Base-by-base conservation (phyloP, 92 coral and sea anemone species). In the Anthopleura xanthogrammica region DNA sequence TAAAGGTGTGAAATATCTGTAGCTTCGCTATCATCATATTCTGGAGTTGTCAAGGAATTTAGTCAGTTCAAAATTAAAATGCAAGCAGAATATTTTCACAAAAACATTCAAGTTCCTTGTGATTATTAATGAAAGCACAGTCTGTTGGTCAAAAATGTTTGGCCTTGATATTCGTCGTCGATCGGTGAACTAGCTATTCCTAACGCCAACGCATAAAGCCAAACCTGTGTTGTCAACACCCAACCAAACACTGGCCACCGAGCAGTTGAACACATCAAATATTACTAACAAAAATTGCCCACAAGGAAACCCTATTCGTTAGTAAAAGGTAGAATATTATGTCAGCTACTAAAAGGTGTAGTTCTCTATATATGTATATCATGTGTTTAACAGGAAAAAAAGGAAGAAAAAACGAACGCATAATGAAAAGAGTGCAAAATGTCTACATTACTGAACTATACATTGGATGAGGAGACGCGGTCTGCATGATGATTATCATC, bases 141-240 rank as follows among this genome's bases (percentile, higher is more conserved):
- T 48, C 16, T 12, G 14, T 76, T 48, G 55, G 56, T 46, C 20
- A 2, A 3, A 3, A 48, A 77, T 52, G 23, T 77, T 16, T 36
- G 17, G 74, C 4, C 14, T 9, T 29, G 74, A 68, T 68, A 68
- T 68, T 68, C 74, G 29, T 24, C 74, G 74, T 68, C 42, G 70
- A 23, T 62, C 64, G 70, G 70, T 77, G 36, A 29, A 1, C 36
- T 77, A 5, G 56, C 12, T 77, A 46, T 77, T 75, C 52, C 19
- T 50, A 77, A 77, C 80, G 80, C 80, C 80, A 77, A 77, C 80
- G 80, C 80, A 77, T 13, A 75, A 43, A 77, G 56, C 24, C 52
- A 14, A 50, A 43, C 29, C 54, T 20, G 56, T 19, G 19, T 41
- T 75, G 78, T 77, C 80, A 77, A 50, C 80, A 52, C 80, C 80